A percentile compares a stretch with the other conserved stretches of the same genome.
These are phyloP conservation scores for Agrypnia vestita DNA, from an alignment of 1,140 invertebrate species.

Conservation along the genomic window DNA sequence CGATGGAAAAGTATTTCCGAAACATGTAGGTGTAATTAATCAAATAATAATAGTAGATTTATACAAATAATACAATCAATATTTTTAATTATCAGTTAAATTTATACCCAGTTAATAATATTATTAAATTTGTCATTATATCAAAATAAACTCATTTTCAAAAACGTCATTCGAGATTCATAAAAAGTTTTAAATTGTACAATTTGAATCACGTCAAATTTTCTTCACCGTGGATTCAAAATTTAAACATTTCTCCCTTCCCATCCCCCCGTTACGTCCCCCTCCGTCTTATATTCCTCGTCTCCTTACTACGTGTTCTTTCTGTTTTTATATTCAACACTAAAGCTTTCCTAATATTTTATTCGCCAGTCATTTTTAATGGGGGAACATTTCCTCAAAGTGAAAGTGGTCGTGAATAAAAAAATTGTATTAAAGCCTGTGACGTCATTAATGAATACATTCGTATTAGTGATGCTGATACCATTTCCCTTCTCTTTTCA, in stretches of 20 bases:
- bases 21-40: no score
- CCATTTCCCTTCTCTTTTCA: no score
- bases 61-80: no score
- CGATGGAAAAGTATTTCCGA: no score
- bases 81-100: no score
- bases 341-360: constrained; percentile 57
- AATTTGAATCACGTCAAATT: constrained; percentile 34
- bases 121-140: no score
- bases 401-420: constrained; percentile 5
- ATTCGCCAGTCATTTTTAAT: constrained; percentile 56
- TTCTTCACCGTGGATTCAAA: constrained; percentile 46
- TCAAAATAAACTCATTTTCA: no score
- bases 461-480: no score
- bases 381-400: constrained; percentile 37
- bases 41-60: no score
- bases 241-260: constrained; percentile 48
- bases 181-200: background rate
- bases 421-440: background rate
- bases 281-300: constrained; percentile 28
- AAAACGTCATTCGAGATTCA: no score
- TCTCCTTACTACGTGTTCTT: constrained; percentile 48
- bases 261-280: constrained; percentile 4
- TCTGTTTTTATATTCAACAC: constrained; percentile 54
- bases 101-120: no score
- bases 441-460: no score